Evolutionary conservation across 2,797 vertebrate genomes (phyloP).

Genomic region (Peromyscus nudipes): DNA sequence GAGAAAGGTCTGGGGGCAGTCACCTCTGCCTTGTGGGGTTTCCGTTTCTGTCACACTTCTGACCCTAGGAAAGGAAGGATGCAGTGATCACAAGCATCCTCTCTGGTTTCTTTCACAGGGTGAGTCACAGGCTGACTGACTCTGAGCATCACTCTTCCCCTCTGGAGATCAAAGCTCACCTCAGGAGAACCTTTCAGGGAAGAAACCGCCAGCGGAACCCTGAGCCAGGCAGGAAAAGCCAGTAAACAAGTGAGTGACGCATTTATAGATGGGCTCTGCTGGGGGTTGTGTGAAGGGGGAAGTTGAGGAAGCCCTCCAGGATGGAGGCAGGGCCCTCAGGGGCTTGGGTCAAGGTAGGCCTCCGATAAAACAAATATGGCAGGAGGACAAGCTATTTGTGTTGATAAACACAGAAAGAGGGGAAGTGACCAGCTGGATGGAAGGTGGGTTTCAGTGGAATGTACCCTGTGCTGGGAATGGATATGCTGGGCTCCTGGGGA

Average conservation of each 20-base stretch:
- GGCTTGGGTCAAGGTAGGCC: background rate
- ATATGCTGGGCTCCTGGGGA: background rate
- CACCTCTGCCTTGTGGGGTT: background rate
- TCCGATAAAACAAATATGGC: conserved; percentile 2
- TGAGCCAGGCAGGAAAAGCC: conserved; percentile 73
- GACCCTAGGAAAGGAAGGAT: conserved; percentile 14
- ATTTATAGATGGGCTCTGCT: conserved; percentile 57
- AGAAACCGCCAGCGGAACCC: conserved; percentile 69
- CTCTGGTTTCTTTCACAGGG: background rate
- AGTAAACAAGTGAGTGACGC: conserved; percentile 82
- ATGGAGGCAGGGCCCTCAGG: conserved; percentile 52
- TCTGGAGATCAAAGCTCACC: conserved; percentile 80
- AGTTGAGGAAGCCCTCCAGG: conserved; percentile 73
- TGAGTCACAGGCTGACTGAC: conserved; percentile 50
- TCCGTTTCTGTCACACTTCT: background rate
- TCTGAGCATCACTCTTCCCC: conserved; percentile 48
- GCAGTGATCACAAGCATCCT: background rate
- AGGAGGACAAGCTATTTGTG: conserved; percentile 69
- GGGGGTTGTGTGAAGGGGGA: conserved; percentile 24
- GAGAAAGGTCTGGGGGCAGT: background rate
- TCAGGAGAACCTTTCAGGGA: conserved; percentile 63
- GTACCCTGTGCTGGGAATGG: conserved; percentile 29
- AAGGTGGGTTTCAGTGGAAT: background rate
- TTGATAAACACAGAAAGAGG: conserved; percentile 61
- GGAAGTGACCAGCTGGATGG: conserved; percentile 62